Conservation (phyloP, 2,888 invertebrate species). For the Eumerus sabulonum region DNA sequence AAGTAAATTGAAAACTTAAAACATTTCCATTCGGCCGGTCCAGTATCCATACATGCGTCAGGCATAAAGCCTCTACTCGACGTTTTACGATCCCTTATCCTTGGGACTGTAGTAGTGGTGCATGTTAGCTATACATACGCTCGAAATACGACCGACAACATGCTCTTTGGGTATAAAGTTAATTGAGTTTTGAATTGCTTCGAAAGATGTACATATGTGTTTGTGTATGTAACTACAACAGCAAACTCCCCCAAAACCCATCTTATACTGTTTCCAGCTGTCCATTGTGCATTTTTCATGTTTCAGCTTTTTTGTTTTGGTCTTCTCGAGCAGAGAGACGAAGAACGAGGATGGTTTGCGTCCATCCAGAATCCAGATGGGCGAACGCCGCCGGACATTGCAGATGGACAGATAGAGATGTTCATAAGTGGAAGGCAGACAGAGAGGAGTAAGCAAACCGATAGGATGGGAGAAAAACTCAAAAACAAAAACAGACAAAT, state of each 20-base stretch:
- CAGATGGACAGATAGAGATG: constrained; percentile 34
- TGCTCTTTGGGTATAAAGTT: constrained; percentile 67
- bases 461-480: constrained; percentile 14
- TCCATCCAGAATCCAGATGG: constrained; percentile 32
- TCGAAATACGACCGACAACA: constrained; percentile 43
- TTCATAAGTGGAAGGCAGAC: not conserved
- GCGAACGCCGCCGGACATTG: constrained; percentile 23
- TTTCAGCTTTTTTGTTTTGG: constrained; percentile 13
- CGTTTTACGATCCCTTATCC: not conserved
- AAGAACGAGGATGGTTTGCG: not conserved
- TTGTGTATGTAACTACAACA: constrained; percentile 1
- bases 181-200: constrained; percentile 68
- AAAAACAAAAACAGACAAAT: constrained; percentile 31
- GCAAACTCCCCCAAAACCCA: not conserved
- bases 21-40: constrained; percentile 39
- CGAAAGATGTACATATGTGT: constrained; percentile 11
- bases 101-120: constrained; percentile 11
- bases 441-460: too few relatives aligned
- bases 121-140: too few relatives aligned
- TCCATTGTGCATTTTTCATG: constrained; percentile 21
- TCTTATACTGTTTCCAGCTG: constrained; percentile 29
- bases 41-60: not conserved
- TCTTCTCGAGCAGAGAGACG: constrained; percentile 17
- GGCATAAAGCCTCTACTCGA: not conserved
- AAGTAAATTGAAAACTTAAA: constrained; percentile 66